These are phyloP conservation scores for Colletes gigas DNA, from an alignment of 1,140 invertebrate genomes.

Conservation along the genomic window DNA sequence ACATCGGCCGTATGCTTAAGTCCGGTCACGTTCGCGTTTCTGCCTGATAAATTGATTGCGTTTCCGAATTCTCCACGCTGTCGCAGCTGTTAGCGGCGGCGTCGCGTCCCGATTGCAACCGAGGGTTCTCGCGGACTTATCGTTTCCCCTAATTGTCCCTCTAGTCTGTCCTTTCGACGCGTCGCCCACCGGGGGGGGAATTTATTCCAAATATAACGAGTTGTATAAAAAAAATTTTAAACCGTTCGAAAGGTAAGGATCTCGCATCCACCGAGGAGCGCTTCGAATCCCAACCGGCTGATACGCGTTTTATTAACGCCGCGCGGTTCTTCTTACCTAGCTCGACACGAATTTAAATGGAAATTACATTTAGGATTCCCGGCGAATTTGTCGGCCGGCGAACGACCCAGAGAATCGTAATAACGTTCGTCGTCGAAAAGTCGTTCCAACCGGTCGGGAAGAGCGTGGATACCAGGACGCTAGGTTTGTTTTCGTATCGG, in stretches of 20 bases:
- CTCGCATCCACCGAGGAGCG: no score
- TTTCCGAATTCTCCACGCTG: constrained; percentile 54
- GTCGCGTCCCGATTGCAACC: constrained; percentile 19
- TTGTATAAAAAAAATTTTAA: no score
- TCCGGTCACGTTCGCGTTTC: constrained; percentile 61
- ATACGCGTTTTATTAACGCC: constrained; percentile 18
- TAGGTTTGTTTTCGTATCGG: background rate
- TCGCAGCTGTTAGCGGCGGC: constrained; percentile 45
- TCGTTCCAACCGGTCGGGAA: background rate
- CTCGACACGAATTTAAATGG: constrained; percentile 40
- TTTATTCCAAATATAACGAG: no score
- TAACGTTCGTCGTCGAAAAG: background rate
- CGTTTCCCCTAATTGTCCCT: background rate
- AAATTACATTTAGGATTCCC: constrained; percentile 13
- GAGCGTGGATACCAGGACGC: background rate
- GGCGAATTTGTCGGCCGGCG: constrained; percentile 10
- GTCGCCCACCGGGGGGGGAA: no score
- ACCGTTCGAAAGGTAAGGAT: no score
- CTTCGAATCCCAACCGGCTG: background rate
- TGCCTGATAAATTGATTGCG: constrained; percentile 62
- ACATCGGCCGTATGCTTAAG: constrained; percentile 65
- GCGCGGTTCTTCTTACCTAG: background rate
- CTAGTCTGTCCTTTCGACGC: no score
- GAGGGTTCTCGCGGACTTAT: background rate
- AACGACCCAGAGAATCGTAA: no score